Evolutionary conservation across 2,113 vertebrate species (phyloP), one percentile per base, ranked within the genome.

Genomic region (Paratilapia polleni): DNA sequence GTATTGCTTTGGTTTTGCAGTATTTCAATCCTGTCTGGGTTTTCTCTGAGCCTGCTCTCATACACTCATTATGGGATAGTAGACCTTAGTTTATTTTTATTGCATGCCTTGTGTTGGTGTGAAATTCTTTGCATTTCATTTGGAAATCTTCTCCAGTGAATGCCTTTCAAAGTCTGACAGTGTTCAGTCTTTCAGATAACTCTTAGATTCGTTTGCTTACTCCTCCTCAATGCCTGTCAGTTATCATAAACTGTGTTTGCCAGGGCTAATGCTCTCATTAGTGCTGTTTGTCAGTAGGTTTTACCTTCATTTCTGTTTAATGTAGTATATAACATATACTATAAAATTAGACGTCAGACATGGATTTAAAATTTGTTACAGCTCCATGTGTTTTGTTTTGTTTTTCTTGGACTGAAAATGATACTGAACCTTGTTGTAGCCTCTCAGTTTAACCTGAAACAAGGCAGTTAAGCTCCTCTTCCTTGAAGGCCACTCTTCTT

Each of bases 101-200:
- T 85, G 93, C 86, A 84, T 85, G 66, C 8, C 11, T 66, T 66
- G 17, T 63, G 28, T 78, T 79, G 63, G 8, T 68, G 87, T 86
- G 83, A 62, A 59, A 24, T 54, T 73, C 20, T 83, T 14, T 81
- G 66, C 79, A 78, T 86, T 26, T 11, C 13, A 0, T 38, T 63
- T 34, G 20, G 14, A 3, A 73, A 0, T 0, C 0, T 31, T 52
- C 5, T 73, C 17, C 2, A 73, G 20, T 17, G 10, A 73, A 52
- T 31, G 43, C 6, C 17, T 43, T 52, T 31, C 43, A 12, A 49
- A 28, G 1, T 20, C 6, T 73, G 66, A 19, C 6, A 17, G 49
- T 73, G 68, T 73, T 73, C 47, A 73, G 43, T 54, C 47, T 73
- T 73, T 73, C 17, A 34, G 68, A n/a, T 52, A 73, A 34, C 68